These are phyloP conservation scores for Trogon surrucura DNA, from an alignment of 2,113 vertebrate species.

Conservation along the genomic window DNA sequence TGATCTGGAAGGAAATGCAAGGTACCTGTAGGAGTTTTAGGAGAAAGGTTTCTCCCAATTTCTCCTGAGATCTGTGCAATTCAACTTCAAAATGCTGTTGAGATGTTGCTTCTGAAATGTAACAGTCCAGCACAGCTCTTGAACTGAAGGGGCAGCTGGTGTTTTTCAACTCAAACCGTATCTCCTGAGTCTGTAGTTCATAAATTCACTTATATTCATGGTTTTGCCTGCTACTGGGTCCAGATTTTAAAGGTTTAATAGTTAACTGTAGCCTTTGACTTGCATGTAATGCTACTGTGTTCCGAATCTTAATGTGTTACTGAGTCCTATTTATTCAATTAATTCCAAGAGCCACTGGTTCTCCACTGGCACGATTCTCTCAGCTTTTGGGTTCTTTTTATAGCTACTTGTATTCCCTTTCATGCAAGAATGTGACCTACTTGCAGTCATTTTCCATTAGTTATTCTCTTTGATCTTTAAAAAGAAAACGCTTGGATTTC, in stretches of 20 bases:
- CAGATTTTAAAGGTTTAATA: neutral
- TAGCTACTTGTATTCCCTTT: slow-evolving; percentile 38
- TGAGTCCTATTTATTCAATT: slow-evolving; percentile 24
- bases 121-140: neutral
- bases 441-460: slow-evolving; percentile 47
- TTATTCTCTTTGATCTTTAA: slow-evolving; percentile 47
- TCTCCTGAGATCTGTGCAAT: neutral
- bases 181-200: neutral
- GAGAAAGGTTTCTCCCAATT: neutral
- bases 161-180: neutral
- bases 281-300: neutral
- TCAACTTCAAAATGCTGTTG: neutral
- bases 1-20: neutral
- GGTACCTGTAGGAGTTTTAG: neutral
- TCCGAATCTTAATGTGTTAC: slow-evolving; percentile 40
- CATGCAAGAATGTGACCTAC: slow-evolving; percentile 53
- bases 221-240: neutral
- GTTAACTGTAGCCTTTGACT: neutral
- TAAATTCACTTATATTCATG: neutral
- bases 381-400: slow-evolving; percentile 49
- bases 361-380: slow-evolving; percentile 43
- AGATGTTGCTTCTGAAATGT: neutral
- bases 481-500: slow-evolving; percentile 7
- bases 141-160: neutral
- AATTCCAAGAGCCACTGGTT: slow-evolving; percentile 2